Base-by-base conservation (phyloP, 2,113 vertebrate genomes). In the Lamprotornis superbus region DNA sequence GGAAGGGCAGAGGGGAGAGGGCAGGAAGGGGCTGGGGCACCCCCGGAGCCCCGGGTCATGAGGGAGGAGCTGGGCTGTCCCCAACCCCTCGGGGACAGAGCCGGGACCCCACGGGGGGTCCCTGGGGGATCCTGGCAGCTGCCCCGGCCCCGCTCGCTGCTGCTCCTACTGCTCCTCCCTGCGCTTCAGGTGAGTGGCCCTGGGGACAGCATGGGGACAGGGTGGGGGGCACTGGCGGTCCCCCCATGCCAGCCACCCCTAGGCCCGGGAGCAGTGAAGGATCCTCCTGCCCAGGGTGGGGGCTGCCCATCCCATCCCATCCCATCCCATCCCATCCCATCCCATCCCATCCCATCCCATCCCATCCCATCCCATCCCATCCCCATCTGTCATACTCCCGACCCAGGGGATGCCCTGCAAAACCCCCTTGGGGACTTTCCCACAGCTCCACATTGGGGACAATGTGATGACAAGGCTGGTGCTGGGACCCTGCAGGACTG, bases 141-240 rank as follows among this genome's bases (percentile, higher is more conserved):
- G 27, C 61, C 37, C 30, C 3, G 14, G 27, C 10, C 35, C 44
- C 4, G 33, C 70, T 7, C 3, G 4, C 69, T 90, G 74, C 93
- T 89, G 83, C 42, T 89, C 4, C 76, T 88, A 57, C 76, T 71
- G 57, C 35, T 88, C 8, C 91, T 94, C 15, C 37, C 65, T 31
- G 7, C 12, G 15, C 79, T 84, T 2, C 10, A 13, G 95, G 96
- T 97, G 76, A 95, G 96, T 75, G 84, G 22, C 69, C 39, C 33
- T 3, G 2, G 55, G 76, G 73, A 23, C 49, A 44, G 10, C 15
- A 6, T 0, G 10, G 67, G 53, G 17, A 9, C 57, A 8, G 61
- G 60, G 44, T 1, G 56, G 56, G 10, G 71, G 64, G 33, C 59
- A 17, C 30, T 0, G 24, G 56, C 0, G 2, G 24, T 15, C 7